Evolutionary conservation across 1,140 invertebrate genomes (phyloP), one percentile per base, ranked within the genome.

Genomic region (Harlomillsia oculata): DNA sequence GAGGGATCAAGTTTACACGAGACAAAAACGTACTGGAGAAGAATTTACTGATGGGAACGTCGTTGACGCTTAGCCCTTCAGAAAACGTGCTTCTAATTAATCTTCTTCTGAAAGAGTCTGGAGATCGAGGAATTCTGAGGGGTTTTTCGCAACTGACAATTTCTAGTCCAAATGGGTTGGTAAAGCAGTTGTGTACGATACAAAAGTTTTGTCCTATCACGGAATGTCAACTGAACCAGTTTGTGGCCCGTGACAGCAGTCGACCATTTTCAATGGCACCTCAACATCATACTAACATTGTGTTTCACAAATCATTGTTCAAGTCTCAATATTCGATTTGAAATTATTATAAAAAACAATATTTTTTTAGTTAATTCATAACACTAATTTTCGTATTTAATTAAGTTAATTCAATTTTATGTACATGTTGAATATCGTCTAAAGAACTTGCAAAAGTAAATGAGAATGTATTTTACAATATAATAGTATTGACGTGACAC

Each of bases 181-280:
- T 37, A 0, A 25, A 20, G 20, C 48, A 50, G 16, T 39, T 50
- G 23, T 50, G 48, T n/a, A 50, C n/a, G 14, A 2, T 37, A 25
- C 6, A 25, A 23, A 36, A n/a, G 26, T 50, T 25, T 26, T 21
- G 26, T n/a, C 6, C 23, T 2, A 1, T 50, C 4, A 23, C 34
- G n/a, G 48, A 50, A 39, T 3, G 16, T 50, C 48, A 36, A 50
- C 8, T 50, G n/a, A 50, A 50, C 18, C 20, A 16, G 2, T 50
- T 37, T 25, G 23, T 26, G 4, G 30, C 48, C 1, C 36, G 39
- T 18, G 21, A 50, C n/a, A 36, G 34, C 16, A 26, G 32, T n/a
- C 36, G 39, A 16, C 48, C 48, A 3, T 50, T 36, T 39, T 4
- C 20, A 1, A 25, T 26, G 9, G 48, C 48, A 1, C 13, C 2